A percentile compares a stretch with the other conserved stretches of the same genome.
Conservation (phyloP, 2,797 vertebrate species). For the Syngnathus acus region DNA sequence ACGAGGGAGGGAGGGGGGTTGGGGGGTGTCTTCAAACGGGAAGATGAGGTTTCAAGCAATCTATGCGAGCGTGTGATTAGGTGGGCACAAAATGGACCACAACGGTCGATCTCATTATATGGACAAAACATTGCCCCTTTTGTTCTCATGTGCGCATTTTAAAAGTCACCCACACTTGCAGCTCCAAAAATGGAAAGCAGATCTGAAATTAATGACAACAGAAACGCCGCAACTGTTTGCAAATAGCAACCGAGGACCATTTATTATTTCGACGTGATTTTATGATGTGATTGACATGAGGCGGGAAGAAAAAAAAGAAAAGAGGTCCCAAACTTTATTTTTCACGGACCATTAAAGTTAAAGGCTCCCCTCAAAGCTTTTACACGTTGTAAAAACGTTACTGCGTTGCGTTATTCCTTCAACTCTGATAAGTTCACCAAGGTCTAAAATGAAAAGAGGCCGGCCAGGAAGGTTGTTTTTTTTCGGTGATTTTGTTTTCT, state of each 20-base stretch:
- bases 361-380: constrained; percentile 7
- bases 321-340: constrained; percentile 4
- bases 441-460: not conserved
- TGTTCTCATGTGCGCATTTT: constrained; percentile 46
- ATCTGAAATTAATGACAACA: constrained; percentile 14
- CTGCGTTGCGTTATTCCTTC: not conserved
- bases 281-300: not conserved
- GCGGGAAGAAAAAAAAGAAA: not conserved
- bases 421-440: not conserved
- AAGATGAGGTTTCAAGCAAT: constrained; percentile 58
- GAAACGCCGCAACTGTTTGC: not conserved
- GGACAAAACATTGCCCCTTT: constrained; percentile 32
- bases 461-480: not conserved
- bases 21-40: constrained; percentile 48
- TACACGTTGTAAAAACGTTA: not conserved
- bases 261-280: constrained; percentile 10
- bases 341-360: not conserved
- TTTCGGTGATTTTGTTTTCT: not conserved
- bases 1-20: constrained; percentile 25
- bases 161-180: constrained; percentile 43
- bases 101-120: constrained; percentile 53
- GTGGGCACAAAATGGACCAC: constrained; percentile 51
- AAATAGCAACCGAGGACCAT: not conserved
- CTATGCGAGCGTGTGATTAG: constrained; percentile 60
- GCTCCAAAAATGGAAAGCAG: constrained; percentile 55